phyloP scores from a whole-genome alignment of 2,888 invertebrate species.

The Ephialtes manifestator region DNA sequence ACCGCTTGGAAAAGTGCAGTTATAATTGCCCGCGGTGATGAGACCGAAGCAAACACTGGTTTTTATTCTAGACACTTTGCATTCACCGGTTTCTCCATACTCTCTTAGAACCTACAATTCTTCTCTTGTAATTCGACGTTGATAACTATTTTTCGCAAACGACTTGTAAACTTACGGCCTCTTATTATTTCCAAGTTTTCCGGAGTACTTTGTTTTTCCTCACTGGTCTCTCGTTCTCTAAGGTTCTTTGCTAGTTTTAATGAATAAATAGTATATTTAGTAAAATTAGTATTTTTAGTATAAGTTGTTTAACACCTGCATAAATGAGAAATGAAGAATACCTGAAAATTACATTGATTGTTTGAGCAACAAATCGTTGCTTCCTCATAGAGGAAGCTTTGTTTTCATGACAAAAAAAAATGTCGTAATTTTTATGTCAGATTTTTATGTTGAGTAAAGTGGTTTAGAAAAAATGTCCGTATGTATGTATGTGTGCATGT shows the following conservation, averaged over 20 bases:
- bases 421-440: too few relatives aligned
- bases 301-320: background rate
- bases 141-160: constrained; percentile 62
- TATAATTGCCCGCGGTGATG: constrained; percentile 74
- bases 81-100: constrained; percentile 48
- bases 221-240: background rate
- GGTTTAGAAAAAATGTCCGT: too few relatives aligned
- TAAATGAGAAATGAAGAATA: background rate
- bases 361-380: background rate
- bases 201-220: background rate
- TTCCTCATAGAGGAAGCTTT: too few relatives aligned
- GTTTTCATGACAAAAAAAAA: too few relatives aligned
- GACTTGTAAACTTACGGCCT: constrained; percentile 64
- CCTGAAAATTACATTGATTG: background rate
- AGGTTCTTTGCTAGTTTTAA: background rate
- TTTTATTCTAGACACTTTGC: constrained; percentile 63
- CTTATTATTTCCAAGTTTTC: constrained; percentile 18
- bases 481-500: too few relatives aligned
- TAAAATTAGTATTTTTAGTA: background rate
- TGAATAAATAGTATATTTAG: background rate
- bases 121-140: constrained; percentile 48
- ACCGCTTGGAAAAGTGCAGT: constrained; percentile 74
- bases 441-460: too few relatives aligned
- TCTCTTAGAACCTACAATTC: constrained; percentile 44
- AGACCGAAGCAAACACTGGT: constrained; percentile 70